Percentiles rank a stretch among this genome's conserved stretches.
Conservation (phyloP, 2,113 vertebrate genomes). For the Prochilodus magdalenae region DNA sequence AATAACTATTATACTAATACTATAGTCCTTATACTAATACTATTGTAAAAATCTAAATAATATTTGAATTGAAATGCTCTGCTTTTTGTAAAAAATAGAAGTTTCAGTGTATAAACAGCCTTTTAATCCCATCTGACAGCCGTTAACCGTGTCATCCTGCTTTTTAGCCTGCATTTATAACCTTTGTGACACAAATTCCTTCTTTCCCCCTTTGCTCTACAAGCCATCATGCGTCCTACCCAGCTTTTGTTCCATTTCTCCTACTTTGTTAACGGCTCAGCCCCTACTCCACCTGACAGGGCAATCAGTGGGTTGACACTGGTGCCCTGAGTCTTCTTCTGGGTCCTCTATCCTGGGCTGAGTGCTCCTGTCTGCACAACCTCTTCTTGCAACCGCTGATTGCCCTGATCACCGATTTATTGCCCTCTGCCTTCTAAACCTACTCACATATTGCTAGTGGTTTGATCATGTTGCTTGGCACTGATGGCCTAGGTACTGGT, state of each 20-base stretch:
- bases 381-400: constrained; percentile 17
- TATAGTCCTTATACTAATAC: too few relatives aligned
- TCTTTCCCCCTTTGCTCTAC: background rate
- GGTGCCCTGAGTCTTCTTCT: background rate
- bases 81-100: too few relatives aligned
- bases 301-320: constrained; percentile 64
- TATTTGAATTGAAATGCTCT: too few relatives aligned
- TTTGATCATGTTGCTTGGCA: background rate
- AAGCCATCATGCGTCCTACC: constrained; percentile 15
- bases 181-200: background rate
- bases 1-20: too few relatives aligned
- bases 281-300: constrained; percentile 63
- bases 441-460: constrained; percentile 4
- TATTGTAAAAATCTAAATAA: too few relatives aligned
- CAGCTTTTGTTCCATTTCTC: background rate
- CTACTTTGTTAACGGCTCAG: constrained; percentile 55
- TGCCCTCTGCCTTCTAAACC: background rate
- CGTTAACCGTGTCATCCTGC: background rate
- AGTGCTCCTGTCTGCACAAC: background rate
- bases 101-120: background rate
- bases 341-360: background rate
- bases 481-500: constrained; percentile 18
- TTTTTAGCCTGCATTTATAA: background rate
- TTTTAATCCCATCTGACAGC: background rate
- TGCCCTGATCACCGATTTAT: constrained; percentile 31